Evolutionary conservation across 2,888 invertebrate species (phyloP).

Genomic region (Folsomia candida): DNA sequence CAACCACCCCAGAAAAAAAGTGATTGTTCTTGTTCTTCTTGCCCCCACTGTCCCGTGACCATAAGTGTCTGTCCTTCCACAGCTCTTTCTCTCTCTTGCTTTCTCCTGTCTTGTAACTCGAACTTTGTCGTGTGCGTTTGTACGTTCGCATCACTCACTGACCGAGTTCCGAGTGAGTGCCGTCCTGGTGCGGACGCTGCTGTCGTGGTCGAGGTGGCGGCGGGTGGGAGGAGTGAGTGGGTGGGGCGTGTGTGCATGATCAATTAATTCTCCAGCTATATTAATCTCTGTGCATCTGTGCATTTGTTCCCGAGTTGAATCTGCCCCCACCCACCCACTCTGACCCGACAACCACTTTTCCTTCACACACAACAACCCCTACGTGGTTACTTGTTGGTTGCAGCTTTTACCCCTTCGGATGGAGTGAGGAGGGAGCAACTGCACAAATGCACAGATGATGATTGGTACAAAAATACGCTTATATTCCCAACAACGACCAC

Average conservation of each 20-base stretch:
- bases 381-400: not conserved
- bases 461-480: not conserved
- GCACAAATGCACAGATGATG: slow-evolving; percentile 41
- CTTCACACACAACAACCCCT: too few species aligned
- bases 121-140: too few species aligned
- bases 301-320: slow-evolving; percentile 32
- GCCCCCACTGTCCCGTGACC: too few species aligned
- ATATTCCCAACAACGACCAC: not conserved
- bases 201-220: not conserved
- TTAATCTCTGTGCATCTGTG: not conserved
- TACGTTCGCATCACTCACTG: too few species aligned
- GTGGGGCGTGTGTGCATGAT: not conserved
- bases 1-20: too few species aligned
- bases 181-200: too few species aligned
- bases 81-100: too few species aligned
- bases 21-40: too few species aligned
- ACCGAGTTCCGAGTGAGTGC: too few species aligned
- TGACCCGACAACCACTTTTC: not conserved
- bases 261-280: not conserved
- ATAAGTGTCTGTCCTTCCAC: too few species aligned
- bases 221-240: not conserved
- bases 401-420: slow-evolving; percentile 2
- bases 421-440: slow-evolving; percentile 10
- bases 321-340: slow-evolving; percentile 22
- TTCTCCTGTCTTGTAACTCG: too few species aligned